Evolutionary conservation across 2,113 vertebrate species (phyloP), one percentile per base, ranked within the genome.

Genomic region (Heliornis fulica): DNA sequence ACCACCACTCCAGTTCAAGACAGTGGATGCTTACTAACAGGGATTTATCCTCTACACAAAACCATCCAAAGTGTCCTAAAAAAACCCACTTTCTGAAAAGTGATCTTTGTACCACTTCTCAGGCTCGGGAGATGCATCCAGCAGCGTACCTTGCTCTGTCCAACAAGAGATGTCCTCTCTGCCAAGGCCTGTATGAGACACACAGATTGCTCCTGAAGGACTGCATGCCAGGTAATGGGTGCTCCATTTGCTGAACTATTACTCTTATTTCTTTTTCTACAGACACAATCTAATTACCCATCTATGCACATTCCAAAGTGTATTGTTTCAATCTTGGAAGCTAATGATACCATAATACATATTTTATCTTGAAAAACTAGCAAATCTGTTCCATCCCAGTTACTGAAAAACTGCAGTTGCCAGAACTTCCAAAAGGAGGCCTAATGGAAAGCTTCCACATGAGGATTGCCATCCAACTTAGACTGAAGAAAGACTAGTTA

Each of bases 1-100:
- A 82, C 64, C 0, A 0, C 14, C 65, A 10, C 31, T 61, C 66
- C 1, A 1, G 68, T n/a, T 53, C 65, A 25, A 1, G 23, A 71
- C 36, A 48, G 43, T 15, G 32, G 32, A 41, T 2, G 1, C 51
- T 29, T 40, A 34, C 65, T 54, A 82, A 50, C 50, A 80, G 74
- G 80, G 40, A 31, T 21, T 79, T 51, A 7, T 45, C 36, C 23
- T 63, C 57, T 41, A 46, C 53, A 85, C 48, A 11, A 38, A 79
- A 43, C 57, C 31, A 48, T 43, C n/a, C n/a, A 90, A 25, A 65
- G 65, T 5, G 5, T n/a, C 43, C 36, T 9, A 22, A 41, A 72
- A 71, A 48, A 34, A 54, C 22, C 46, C n/a, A 18, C 18, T 34
- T 40, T 53, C 1, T 40, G 36, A 76, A 64, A 87, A 40, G 28